These are phyloP conservation scores for Cyclopterus lumpus DNA, from an alignment of 2,797 vertebrate species.

Conservation along the genomic window DNA sequence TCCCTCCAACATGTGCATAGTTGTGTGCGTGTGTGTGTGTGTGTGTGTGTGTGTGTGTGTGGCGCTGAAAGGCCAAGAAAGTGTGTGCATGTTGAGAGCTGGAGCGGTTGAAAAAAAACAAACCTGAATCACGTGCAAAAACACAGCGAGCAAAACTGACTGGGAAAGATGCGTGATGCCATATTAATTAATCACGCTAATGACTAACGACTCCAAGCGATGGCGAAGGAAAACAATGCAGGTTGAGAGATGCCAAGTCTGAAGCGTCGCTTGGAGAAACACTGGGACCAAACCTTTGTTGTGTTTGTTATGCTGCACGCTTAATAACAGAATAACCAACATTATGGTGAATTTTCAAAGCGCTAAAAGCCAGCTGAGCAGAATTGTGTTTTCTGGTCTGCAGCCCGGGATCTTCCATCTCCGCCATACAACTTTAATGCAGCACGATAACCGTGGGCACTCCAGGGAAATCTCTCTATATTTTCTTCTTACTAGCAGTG, in stretches of 20 bases:
- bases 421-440: conserved; percentile 46
- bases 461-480: conserved; percentile 8
- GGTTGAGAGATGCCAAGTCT: conserved; percentile 5
- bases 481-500: not conserved
- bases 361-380: conserved; percentile 12
- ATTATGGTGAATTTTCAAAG: not conserved
- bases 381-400: conserved; percentile 32
- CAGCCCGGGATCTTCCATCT: conserved; percentile 30
- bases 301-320: not conserved
- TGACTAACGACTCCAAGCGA: not conserved
- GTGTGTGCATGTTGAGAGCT: not conserved
- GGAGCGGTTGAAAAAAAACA: not conserved
- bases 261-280: not conserved
- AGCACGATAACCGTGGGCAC: conserved; percentile 20
- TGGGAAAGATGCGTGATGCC: not conserved
- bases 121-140: not conserved
- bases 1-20: not conserved
- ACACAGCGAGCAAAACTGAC: not conserved
- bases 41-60: too few species aligned
- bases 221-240: not conserved
- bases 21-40: accelerated
- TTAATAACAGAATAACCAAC: not conserved
- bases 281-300: conserved; percentile 4
- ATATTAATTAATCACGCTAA: not conserved
- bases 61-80: conserved; percentile 6